These are phyloP conservation scores for Linhomoeus sp. DNA, from an alignment of 2,888 invertebrate genomes.

Conservation along the genomic window DNA sequence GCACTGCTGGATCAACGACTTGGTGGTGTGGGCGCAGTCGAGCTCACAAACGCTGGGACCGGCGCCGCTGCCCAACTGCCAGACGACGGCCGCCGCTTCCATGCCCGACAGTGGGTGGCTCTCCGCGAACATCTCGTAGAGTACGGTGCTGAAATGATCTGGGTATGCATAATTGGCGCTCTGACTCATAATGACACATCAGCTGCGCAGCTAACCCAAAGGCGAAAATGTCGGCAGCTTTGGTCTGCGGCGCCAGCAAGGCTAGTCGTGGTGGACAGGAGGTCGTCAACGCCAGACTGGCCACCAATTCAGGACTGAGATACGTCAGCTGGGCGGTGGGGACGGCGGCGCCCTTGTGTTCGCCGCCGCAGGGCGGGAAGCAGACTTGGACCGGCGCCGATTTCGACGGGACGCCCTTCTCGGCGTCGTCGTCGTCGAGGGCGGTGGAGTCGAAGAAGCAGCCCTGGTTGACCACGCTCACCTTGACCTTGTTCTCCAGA, in stretches of 20 bases:
- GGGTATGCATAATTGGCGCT: too few relatives aligned
- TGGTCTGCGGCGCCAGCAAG: conserved; percentile 15
- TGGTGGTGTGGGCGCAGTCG: conserved; percentile 7
- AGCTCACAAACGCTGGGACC: background rate
- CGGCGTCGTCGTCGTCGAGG: conserved; percentile 10
- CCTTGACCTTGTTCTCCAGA: conserved; percentile 31
- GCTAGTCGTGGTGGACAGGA: too few relatives aligned
- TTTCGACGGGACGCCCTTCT: too few relatives aligned
- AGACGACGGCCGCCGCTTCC: conserved; percentile 17
- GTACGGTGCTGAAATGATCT: conserved; percentile 14
- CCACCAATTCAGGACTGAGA: conserved; percentile 22
- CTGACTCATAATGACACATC: too few relatives aligned
- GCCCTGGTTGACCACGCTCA: conserved; percentile 31
- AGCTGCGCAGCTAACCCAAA: conserved; percentile 16
- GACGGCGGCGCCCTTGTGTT: background rate
- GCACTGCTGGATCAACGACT: conserved; percentile 26
- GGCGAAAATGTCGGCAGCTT: conserved; percentile 25
- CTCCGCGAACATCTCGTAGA: conserved; percentile 22
- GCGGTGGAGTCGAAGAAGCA: conserved; percentile 7
- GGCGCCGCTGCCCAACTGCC: conserved; percentile 15
- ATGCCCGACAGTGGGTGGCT: conserved; percentile 15
- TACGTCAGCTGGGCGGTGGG: conserved; percentile 22
- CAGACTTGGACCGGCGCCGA: too few relatives aligned
- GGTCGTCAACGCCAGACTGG: conserved; percentile 10
- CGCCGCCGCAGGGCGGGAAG: background rate